Evolutionary conservation across 2,113 vertebrate genomes (phyloP).

Genomic region (Anoplopoma fimbria): DNA sequence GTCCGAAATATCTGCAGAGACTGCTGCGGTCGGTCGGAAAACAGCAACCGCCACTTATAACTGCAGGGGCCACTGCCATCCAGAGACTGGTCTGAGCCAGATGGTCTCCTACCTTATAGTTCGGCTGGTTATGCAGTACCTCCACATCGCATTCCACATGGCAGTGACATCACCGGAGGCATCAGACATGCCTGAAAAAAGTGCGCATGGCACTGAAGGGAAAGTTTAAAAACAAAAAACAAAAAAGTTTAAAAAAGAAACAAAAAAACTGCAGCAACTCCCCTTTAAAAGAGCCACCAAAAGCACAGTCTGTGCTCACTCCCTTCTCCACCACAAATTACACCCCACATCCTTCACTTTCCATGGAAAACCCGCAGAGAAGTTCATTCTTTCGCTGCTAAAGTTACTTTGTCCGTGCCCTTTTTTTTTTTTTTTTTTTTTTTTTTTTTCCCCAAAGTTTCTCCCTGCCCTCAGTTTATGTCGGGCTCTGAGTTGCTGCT

Average conservation of each 20-base stretch:
- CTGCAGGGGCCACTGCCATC: conserved; percentile 41
- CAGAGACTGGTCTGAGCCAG: conserved; percentile 22
- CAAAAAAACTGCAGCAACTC: conserved; percentile 50
- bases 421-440: not conserved
- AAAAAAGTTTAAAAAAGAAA: conserved; percentile 33
- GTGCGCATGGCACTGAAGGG: conserved; percentile 52
- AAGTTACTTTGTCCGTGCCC: conserved; percentile 69
- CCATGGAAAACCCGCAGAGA: conserved; percentile 72
- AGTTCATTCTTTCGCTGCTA: conserved; percentile 68
- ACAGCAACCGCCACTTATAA: conserved; percentile 57
- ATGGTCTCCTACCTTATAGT: conserved; percentile 90
- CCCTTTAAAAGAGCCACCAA: conserved; percentile 60
- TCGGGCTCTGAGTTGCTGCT: conserved; percentile 66
- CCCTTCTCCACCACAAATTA: conserved; percentile 78
- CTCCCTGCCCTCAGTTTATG: conserved; percentile 61
- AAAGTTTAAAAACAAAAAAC: conserved; percentile 18
- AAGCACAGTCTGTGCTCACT: conserved; percentile 72
- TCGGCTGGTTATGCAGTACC: conserved; percentile 94
- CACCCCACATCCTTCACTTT: conserved; percentile 78
- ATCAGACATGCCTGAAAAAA: conserved; percentile 70
- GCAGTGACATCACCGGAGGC: conserved; percentile 85
- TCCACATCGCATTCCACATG: conserved; percentile 94
- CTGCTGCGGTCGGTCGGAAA: conserved; percentile 60
- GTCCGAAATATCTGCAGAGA: conserved; percentile 71
- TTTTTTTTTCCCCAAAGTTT: conserved; percentile 16